Conservation (phyloP, 2,888 invertebrate genomes). For the Microdon myrmicae region DNA sequence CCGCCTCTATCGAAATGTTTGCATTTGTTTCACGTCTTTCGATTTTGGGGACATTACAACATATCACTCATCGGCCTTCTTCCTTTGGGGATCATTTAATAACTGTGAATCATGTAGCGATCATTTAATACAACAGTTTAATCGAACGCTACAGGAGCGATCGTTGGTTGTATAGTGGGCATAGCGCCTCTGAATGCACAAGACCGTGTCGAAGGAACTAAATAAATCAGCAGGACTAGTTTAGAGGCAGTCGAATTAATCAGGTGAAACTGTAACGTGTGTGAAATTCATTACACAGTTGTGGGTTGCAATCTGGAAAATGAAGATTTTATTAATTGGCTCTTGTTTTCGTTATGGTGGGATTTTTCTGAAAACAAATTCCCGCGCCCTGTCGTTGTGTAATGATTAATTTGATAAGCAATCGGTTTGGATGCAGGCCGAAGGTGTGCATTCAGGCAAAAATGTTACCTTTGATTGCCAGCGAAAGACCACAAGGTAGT, state of each 20-base stretch:
- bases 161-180: slow-evolving; percentile 19
- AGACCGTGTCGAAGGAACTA: slow-evolving; percentile 29
- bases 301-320: slow-evolving; percentile 21
- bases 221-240: slow-evolving; percentile 34
- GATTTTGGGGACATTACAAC: slow-evolving; percentile 36
- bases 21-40: slow-evolving; percentile 34
- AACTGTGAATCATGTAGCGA: slow-evolving; percentile 50
- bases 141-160: slow-evolving; percentile 39
- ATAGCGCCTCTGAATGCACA: slow-evolving; percentile 37
- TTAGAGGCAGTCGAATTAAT: slow-evolving; percentile 47
- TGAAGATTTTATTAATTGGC: no score
- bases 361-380: slow-evolving; percentile 28
- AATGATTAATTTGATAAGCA: slow-evolving; percentile 48
- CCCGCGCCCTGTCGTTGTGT: slow-evolving; percentile 40
- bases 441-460: slow-evolving; percentile 38
- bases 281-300: slow-evolving; percentile 14
- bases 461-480: slow-evolving; percentile 40
- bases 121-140: slow-evolving; percentile 52
- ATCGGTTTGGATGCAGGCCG: slow-evolving; percentile 38
- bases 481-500: no score
- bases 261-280: slow-evolving; percentile 34
- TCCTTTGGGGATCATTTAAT: slow-evolving; percentile 38
- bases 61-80: slow-evolving; percentile 33
- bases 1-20: slow-evolving; percentile 7
- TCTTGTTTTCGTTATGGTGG: slow-evolving; percentile 35